Evolutionary conservation across 2,888 invertebrate species (phyloP).

Genomic region (Pammene aurita): DNA sequence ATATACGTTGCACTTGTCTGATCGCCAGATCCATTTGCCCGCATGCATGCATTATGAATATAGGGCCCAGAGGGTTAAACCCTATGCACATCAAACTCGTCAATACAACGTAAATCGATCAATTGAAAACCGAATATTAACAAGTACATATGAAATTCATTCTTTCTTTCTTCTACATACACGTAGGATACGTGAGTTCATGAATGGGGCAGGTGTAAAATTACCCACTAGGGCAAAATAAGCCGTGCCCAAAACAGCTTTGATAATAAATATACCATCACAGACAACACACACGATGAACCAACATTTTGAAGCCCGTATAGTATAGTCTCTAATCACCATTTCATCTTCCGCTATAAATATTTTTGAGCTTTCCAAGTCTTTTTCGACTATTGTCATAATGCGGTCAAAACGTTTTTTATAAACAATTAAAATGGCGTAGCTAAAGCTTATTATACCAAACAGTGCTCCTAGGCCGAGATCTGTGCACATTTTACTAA

Average conservation of each 20-base stretch:
- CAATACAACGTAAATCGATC: background rate
- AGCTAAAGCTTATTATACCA: background rate
- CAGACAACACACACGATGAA: background rate
- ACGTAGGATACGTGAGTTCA: conserved; percentile 1
- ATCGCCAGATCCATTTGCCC: conserved; percentile 11
- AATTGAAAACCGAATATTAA: background rate
- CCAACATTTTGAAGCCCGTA: background rate
- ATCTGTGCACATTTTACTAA: conserved; percentile 3
- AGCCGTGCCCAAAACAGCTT: background rate
- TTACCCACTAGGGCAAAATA: background rate
- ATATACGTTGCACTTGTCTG: background rate
- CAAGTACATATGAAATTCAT: background rate
- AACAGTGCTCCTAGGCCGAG: background rate
- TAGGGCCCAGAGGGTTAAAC: conserved; percentile 7
- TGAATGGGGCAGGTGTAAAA: background rate
- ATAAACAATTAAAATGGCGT: background rate
- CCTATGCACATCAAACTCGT: conserved; percentile 1
- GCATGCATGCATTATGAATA: conserved; percentile 18
- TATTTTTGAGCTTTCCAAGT: background rate
- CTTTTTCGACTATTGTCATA: conserved; percentile 7
- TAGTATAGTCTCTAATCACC: background rate
- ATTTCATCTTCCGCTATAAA: background rate
- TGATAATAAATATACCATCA: background rate
- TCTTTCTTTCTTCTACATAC: conserved; percentile 2
- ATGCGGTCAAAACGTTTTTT: background rate